Evolutionary conservation across 2,113 vertebrate species (phyloP).

Genomic region (Bubo bubo): DNA sequence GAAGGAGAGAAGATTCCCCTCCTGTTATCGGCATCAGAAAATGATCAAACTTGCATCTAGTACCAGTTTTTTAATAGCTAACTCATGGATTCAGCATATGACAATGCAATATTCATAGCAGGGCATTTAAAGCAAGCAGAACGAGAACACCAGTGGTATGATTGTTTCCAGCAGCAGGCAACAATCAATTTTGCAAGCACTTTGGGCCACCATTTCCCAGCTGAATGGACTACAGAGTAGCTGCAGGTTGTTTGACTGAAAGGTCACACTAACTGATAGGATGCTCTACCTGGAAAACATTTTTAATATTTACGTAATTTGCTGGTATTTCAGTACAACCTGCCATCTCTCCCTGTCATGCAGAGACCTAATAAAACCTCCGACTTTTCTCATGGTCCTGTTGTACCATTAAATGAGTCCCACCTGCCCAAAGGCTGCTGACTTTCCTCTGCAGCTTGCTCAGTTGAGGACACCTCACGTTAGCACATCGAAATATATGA

Average conservation of each 20-base stretch:
- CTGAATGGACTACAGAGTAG: neutral
- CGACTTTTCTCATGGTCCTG: neutral
- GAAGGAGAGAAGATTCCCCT: neutral
- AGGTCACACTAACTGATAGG: neutral
- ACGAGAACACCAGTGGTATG: neutral
- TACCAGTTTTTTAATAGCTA: neutral
- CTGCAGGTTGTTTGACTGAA: neutral
- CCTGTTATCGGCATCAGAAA: neutral
- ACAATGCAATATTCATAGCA: neutral
- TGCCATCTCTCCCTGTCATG: neutral
- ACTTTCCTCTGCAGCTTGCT: neutral
- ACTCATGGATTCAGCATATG: neutral
- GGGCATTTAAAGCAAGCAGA: neutral
- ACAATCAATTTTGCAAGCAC: neutral
- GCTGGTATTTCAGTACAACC: neutral
- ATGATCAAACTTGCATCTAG: too few species aligned
- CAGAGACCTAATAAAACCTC: neutral
- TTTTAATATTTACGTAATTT: neutral
- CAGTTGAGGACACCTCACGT: neutral
- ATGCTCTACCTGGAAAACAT: neutral
- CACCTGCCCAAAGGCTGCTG: neutral
- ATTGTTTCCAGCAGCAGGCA: neutral
- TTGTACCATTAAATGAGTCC: neutral
- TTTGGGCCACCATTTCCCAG: neutral
- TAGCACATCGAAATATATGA: neutral